These are phyloP conservation scores for Cephalopterus ornatus DNA, from an alignment of 2,113 vertebrate genomes.

Conservation along the genomic window DNA sequence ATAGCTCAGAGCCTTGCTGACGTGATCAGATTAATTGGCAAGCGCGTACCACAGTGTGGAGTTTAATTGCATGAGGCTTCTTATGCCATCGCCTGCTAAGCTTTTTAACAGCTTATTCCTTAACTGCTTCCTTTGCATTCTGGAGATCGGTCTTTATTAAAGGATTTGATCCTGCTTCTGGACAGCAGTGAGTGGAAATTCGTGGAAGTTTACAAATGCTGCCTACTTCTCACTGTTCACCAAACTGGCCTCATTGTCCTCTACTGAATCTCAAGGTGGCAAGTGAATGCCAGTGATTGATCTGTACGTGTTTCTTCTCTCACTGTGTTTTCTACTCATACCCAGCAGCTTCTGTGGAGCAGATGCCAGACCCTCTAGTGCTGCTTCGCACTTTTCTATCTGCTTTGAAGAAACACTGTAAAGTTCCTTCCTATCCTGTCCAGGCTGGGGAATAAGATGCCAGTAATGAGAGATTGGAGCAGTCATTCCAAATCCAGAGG, in stretches of 20 bases:
- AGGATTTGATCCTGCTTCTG: conserved; percentile 27
- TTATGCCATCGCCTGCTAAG: conserved; percentile 32
- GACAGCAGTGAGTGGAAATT: neutral
- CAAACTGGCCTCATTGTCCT: neutral
- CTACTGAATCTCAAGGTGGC: neutral
- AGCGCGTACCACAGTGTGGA: neutral
- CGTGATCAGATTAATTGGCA: conserved; percentile 54
- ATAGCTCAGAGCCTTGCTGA: conserved; percentile 40
- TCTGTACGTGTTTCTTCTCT: neutral
- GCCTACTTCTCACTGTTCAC: neutral
- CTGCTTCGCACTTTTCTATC: neutral
- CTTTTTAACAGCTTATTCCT: conserved; percentile 60
- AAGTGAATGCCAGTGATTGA: neutral
- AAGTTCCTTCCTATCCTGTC: neutral
- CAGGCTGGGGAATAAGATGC: neutral
- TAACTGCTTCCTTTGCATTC: conserved; percentile 34
- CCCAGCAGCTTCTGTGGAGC: neutral
- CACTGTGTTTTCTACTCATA: neutral
- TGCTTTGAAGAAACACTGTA: neutral
- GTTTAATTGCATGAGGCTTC: conserved; percentile 49
- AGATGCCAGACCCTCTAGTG: neutral
- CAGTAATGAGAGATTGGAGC: neutral
- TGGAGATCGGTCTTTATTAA: conserved; percentile 8
- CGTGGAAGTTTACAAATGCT: neutral
- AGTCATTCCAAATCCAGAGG: neutral